Conservation (phyloP, 1,140 invertebrate genomes). For the Leptinotarsa texana region DNA sequence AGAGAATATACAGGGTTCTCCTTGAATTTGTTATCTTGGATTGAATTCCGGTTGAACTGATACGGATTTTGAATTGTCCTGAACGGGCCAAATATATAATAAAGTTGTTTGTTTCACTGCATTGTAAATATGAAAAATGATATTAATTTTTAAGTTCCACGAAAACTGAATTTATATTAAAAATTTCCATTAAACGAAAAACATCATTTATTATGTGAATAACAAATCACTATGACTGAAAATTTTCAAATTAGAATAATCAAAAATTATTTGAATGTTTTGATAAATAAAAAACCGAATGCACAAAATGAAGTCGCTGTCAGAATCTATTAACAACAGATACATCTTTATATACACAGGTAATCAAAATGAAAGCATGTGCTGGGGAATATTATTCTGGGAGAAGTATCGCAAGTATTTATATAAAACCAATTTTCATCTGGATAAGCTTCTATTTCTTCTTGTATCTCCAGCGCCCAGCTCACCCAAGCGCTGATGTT, state of each 20-base stretch:
- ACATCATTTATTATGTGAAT: too few species aligned
- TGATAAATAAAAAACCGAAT: background rate
- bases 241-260: background rate
- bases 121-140: too few species aligned
- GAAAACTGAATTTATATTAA: too few species aligned
- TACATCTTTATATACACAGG: constrained; percentile 16
- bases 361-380: constrained; percentile 12
- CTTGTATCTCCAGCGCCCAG: constrained; percentile 58
- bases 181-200: too few species aligned
- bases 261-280: background rate
- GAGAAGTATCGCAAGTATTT: too few species aligned
- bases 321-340: constrained; percentile 25
- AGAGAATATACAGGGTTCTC: too few species aligned
- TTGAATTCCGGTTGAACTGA: too few species aligned
- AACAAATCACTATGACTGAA: background rate
- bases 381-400: background rate
- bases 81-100: too few species aligned
- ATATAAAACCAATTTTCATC: constrained; percentile 1
- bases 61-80: too few species aligned
- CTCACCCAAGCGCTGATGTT: constrained; percentile 71
- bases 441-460: constrained; percentile 60
- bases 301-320: constrained; percentile 13
- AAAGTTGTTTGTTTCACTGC: too few species aligned
- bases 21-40: too few species aligned
- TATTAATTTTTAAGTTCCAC: too few species aligned